Base-by-base conservation (phyloP, 2,888 invertebrate species). In the Melanchra persicariae region DNA sequence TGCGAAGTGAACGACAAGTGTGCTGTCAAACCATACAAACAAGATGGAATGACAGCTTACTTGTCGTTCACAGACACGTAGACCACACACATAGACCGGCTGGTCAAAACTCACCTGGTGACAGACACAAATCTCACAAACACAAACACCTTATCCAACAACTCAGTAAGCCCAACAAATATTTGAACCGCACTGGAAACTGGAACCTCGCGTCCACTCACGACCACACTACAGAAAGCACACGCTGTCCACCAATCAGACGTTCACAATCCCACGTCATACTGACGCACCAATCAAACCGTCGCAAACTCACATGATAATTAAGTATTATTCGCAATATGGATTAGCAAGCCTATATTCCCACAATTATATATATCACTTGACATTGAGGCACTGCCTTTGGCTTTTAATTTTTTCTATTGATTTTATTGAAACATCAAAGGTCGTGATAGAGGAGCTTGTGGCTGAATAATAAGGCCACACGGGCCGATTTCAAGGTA, bases 331-430 rank as follows among this genome's bases (percentile, higher is more conserved):
- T 40, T 45, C n/a, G 34, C 40, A 40, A 3, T 19, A 45, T 45
- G 1, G 2, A 49, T 51, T 52, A 6, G n/a, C 54, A 55, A 40
- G 47, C n/a, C 30, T 68, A 60, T 0, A 43, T 64, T 67, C 77
- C 30, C 79, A 77, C 52, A 10, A 64, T 68, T 45, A 78, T 34
- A 78, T 34, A 9, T 5, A 17, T 43, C n/a, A 60, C 1, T 22
- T 77, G 77, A 57, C 63, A 78, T 73, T 78, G 67, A 43, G 9
- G 7, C 24, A 67, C 22, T 43, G 26, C 5, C 57, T 6, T n/a
- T 8, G 34, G 51, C 12, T 0, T 47, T 52, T 5, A 51, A 26
- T 43, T 17, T 37, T n/a, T 62, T 40, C 22, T 26, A 63, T 51
- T 58, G 59, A 63, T 75, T 72, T 68, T 60, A 24, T 61, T 65